Evolutionary conservation across 2,888 invertebrate genomes (phyloP).

Genomic region (Congeria kusceri): DNA sequence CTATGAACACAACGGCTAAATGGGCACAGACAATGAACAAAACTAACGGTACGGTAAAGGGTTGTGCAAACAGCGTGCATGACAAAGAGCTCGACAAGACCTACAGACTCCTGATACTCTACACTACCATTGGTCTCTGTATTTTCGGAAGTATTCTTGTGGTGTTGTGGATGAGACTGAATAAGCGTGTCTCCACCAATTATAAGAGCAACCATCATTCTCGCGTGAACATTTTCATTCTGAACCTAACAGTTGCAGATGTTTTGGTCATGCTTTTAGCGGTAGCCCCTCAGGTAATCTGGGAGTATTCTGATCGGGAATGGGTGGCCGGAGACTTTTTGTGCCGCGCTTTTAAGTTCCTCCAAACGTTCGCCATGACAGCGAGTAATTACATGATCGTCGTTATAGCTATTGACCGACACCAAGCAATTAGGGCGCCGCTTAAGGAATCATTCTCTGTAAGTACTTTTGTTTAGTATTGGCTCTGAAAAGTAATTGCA

Average conservation of each 20-base stretch:
- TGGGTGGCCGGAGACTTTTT: conserved; percentile 83
- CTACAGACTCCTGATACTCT: conserved; percentile 75
- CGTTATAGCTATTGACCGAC: conserved; percentile 84
- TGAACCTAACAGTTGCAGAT: conserved; percentile 84
- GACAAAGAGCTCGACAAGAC: conserved; percentile 77
- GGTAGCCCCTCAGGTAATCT: conserved; percentile 81
- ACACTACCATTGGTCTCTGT: conserved; percentile 77
- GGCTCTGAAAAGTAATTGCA: not conserved
- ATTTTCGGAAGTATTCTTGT: conserved; percentile 80
- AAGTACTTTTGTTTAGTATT: conserved; percentile 45
- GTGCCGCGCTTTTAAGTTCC: conserved; percentile 84
- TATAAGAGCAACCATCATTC: conserved; percentile 76
- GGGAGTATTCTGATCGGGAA: conserved; percentile 81
- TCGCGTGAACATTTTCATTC: conserved; percentile 82
- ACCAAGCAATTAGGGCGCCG: conserved; percentile 84
- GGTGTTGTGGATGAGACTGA: conserved; percentile 80
- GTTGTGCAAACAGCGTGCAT: conserved; percentile 67
- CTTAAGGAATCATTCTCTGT: conserved; percentile 81
- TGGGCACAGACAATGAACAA: too few species aligned
- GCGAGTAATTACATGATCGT: conserved; percentile 84
- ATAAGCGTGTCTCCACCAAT: conserved; percentile 75
- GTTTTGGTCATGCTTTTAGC: conserved; percentile 82
- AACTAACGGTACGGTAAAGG: not conserved
- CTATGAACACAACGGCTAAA: too few species aligned
- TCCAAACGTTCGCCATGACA: conserved; percentile 83